Conservation (phyloP, 2,888 invertebrate species). For the Nymphalis urticae region DNA sequence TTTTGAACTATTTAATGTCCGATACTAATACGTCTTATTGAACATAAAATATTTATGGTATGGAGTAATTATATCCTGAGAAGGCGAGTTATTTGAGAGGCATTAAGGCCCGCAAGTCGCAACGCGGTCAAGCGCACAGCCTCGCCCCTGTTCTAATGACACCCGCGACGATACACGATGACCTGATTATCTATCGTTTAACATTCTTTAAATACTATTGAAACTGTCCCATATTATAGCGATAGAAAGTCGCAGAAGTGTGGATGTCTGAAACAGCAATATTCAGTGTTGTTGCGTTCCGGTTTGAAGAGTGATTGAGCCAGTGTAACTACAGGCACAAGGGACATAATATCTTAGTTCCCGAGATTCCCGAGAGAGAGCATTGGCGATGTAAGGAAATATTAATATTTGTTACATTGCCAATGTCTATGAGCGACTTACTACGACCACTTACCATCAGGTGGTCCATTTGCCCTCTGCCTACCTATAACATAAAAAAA, state of each 20-base stretch:
- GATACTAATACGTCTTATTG: slow-evolving; percentile 1
- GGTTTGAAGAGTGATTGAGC: too few species aligned
- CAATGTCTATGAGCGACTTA: too few species aligned
- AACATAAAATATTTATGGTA: slow-evolving; percentile 15
- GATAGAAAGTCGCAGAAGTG: not conserved
- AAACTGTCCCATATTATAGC: not conserved
- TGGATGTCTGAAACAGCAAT: too few species aligned
- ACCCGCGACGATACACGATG: not conserved
- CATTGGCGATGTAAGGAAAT: too few species aligned
- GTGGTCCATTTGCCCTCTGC: too few species aligned
- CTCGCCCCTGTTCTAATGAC: slow-evolving; percentile 20
- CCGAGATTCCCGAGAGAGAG: too few species aligned
- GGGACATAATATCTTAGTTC: too few species aligned
- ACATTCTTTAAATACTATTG: not conserved
- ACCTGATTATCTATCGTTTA: slow-evolving; percentile 3
- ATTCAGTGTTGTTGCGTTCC: too few species aligned
- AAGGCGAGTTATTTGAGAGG: slow-evolving; percentile 18
- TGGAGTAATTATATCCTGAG: slow-evolving; percentile 18
- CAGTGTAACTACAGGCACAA: too few species aligned
- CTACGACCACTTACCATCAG: too few species aligned
- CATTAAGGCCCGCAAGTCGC: slow-evolving; percentile 13
- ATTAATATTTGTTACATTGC: too few species aligned
- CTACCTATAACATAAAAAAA: too few species aligned
- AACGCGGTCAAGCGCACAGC: slow-evolving; percentile 27
- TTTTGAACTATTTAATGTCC: slow-evolving; percentile 10